Base-by-base conservation (phyloP, 2,113 vertebrate genomes). In the Porphyrio hochstetteri region DNA sequence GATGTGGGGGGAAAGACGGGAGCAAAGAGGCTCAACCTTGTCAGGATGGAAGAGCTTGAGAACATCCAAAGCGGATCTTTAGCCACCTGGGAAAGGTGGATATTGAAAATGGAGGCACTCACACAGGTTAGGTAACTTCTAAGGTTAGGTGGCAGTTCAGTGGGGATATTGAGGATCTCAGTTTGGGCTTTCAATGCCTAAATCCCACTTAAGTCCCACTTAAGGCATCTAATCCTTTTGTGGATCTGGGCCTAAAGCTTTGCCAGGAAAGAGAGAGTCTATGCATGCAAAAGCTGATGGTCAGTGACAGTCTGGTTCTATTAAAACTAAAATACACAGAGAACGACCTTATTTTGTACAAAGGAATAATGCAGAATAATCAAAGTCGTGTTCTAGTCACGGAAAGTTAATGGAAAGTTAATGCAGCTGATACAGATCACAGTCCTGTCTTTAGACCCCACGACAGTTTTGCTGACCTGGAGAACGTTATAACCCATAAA, bases 141-240 rank as follows among this genome's bases (percentile, higher is more conserved):
- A 93, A 97, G 93, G 96, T 97, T 94, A 95, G 91, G 86, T 95
- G 94, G 92, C 88, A 95, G 94, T 91, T 96, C 96, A 95, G 89
- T 56, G 40, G 91, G 94, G 91, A 96, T 95, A 95, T 50, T 57
- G 81, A 95, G 78, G 74, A 96, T 95, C 89, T 89, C 78, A 53
- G 74, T 92, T 95, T 94, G 89, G 93, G 65, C 89, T 97, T 97
- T 96, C 93, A 92, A 92, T 95, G 94, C 78, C 91, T 96, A 97
- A 97, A 97, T 97, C 95, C 93, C 74, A 85, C 92, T 96, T 97
- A 97, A 97, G 95, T 96, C 92, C 74, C 86, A 84, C 86, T 89
- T 97, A 97, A 96, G 70, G 86, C 94, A 96, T 29, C 74, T 97
- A 97, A 97, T 97, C 95, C 94, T 95, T 94, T 84, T 89, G 94